Evolutionary conservation across 2,797 vertebrate genomes (phyloP).

Genomic region (Buphagus erythrorhynchus): DNA sequence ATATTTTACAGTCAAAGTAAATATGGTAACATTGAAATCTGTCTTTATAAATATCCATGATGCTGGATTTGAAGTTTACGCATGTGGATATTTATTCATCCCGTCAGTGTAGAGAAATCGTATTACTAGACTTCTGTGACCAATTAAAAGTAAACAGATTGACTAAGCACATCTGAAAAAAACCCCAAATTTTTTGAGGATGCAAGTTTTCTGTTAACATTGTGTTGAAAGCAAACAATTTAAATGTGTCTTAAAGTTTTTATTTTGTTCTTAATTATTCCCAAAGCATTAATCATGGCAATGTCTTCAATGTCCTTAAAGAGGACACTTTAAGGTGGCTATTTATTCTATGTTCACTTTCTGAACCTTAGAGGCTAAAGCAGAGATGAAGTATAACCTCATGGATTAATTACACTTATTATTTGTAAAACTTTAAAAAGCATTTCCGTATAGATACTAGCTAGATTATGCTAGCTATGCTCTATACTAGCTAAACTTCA

Average conservation of each 20-base stretch:
- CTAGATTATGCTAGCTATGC: neutral
- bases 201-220: neutral
- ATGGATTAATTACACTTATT: neutral
- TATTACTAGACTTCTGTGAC: neutral
- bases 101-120: neutral
- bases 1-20: neutral
- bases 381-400: neutral
- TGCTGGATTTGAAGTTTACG: neutral
- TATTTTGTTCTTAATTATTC: neutral
- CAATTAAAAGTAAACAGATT: conserved; percentile 11
- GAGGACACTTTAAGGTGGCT: neutral
- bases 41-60: neutral
- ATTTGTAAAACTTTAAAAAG: neutral
- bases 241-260: neutral
- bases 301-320: neutral
- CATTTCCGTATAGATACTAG: neutral
- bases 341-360: neutral
- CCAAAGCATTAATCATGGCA: neutral
- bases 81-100: neutral
- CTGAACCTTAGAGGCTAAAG: neutral
- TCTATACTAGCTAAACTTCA: neutral
- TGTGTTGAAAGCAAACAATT: neutral
- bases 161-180: neutral
- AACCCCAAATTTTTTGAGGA: neutral
- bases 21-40: neutral